Evolutionary conservation across 1,140 invertebrate genomes (phyloP), one percentile per base, ranked within the genome.

Genomic region (Zaprionus vittiger): DNA sequence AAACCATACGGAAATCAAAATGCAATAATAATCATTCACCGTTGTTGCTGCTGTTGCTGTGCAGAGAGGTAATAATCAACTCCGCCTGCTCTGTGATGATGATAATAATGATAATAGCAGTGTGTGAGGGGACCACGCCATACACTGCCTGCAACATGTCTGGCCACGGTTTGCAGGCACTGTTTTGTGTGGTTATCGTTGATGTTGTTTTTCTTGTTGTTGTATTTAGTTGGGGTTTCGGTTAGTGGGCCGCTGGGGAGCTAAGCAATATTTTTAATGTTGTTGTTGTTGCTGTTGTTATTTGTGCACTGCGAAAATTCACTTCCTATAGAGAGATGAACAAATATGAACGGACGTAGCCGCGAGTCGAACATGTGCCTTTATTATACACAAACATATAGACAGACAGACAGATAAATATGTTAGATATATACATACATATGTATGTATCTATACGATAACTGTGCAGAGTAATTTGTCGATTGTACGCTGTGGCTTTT

Each of bases 181-280:
- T 6, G n/a, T 47, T 75, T 76, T 83, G 83, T 83, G 83, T 60
- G 84, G 78, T 80, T 77, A 65, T 86, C 69, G 83, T 77, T 78
- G 12, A 24, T 81, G 64, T 44, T 81, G 66, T 31, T 77, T 31
- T 31, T 2, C 2, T 31, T 31, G 11, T 31, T 31, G 2, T 31
- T 31, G 28, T 9, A 68, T 73, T 76, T 59, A 75, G 84, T 71
- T 81, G 84, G 81, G 84, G 84, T 76, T 90, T 84, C 84, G 84
- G 81, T 87, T 84, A 89, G 81, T 89, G 84, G 78, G 85, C 79
- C 85, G 85, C 63, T 79, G n/a, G 83, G 82, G 82, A 72, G 79
- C 66, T 34, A 26, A 24, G 26, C 44, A 41, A 4, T 17, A n/a
- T 20, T 37, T 34, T 7, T 22, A 34, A 24, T 57, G 47, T 68